Evolutionary conservation across 1,140 invertebrate species (phyloP), one percentile per base, ranked within the genome.

Genomic region (Pseudomyrmex gracilis): DNA sequence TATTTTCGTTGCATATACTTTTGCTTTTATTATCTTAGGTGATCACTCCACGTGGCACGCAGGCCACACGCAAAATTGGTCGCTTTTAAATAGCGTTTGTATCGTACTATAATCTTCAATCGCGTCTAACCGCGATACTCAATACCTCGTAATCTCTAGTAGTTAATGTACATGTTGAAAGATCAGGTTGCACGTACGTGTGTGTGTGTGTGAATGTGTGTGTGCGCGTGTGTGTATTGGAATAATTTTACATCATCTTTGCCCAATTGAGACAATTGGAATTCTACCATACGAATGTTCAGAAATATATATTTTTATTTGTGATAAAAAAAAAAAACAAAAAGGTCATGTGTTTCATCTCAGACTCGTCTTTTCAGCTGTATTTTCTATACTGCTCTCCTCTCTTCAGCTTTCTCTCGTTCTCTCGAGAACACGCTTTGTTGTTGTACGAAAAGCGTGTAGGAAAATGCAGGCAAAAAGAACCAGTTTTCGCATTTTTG

Each of bases 1-100:
- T 34, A 34, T 84, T 89, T 90, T 90, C 90, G 90, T 90, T 90
- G 89, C 87, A 88, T 61, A 63, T 68, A 70, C n/a, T 70, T 80
- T 70, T 77, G 63, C 51, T 74, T 34, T 90, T 82, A 77, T 74
- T 87, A 90, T 57, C 63, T 87, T 85, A 85, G 70, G 74, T 89
- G 84, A 89, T 77, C 61, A 74, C 13, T 53, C 34, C 5, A 34
- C 47, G 51, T 17, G 17, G 53, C 15, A 71, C 43, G 20, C 17
- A 82, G 49, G 64, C 47, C 60, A 53, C 49, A 34, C 51, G 20
- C 53, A 66, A 80, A 70, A 80, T 66, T 80, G 45, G 45, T 47
- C 76, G 22, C 45, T 76, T 55, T 34, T 34, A 34, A 34, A 22
- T 51, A 63, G 47, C 24, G 55, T 34, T 43, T 55, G 20, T 17